A percentile compares a stretch with the other conserved stretches of the same genome.
Conservation (phyloP, 2,113 vertebrate genomes). For the Esox niger region DNA sequence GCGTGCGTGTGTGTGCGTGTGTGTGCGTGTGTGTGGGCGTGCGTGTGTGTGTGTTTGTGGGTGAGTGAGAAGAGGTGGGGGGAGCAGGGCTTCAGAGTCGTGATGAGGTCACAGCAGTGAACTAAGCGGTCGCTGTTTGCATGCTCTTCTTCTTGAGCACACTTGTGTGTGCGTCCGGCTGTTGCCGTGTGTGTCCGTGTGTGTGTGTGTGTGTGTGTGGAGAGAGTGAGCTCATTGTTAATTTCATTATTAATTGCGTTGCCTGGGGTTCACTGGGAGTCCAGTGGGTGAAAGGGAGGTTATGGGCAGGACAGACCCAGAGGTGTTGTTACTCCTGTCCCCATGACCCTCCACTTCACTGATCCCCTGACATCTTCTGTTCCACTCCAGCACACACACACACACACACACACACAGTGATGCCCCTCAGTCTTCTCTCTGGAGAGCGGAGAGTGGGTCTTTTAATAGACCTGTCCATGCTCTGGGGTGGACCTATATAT, state of each 20-base stretch:
- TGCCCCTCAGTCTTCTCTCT: constrained; percentile 28
- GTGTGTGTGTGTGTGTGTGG: constrained; percentile 15
- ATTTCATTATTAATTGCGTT: constrained; percentile 71
- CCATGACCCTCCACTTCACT: not conserved
- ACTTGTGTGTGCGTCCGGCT: constrained; percentile 1
- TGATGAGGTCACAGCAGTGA: constrained; percentile 31
- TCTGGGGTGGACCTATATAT: constrained; percentile 48
- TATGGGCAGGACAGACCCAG: constrained; percentile 54
- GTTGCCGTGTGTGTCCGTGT: constrained; percentile 1
- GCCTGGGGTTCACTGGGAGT: constrained; percentile 64
- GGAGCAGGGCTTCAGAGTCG: constrained; percentile 15
- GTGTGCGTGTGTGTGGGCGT: not conserved
- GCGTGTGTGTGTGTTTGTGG: constrained; percentile 9
- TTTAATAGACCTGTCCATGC: constrained; percentile 50
- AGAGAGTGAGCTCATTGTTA: constrained; percentile 50
- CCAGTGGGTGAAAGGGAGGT: constrained; percentile 68
- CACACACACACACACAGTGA: constrained; percentile 27
- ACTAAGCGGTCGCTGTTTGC: not conserved
- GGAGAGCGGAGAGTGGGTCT: constrained; percentile 47
- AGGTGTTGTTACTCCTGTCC: constrained; percentile 53
- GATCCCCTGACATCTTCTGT: not conserved
- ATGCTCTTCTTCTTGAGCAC: too few relatives aligned
- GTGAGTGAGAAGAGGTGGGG: not conserved
- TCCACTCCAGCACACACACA: constrained; percentile 31
- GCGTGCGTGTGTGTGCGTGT: constrained; percentile 6